These are phyloP conservation scores for Drosophila barbarae DNA, from an alignment of 2,888 invertebrate species.

Conservation along the genomic window DNA sequence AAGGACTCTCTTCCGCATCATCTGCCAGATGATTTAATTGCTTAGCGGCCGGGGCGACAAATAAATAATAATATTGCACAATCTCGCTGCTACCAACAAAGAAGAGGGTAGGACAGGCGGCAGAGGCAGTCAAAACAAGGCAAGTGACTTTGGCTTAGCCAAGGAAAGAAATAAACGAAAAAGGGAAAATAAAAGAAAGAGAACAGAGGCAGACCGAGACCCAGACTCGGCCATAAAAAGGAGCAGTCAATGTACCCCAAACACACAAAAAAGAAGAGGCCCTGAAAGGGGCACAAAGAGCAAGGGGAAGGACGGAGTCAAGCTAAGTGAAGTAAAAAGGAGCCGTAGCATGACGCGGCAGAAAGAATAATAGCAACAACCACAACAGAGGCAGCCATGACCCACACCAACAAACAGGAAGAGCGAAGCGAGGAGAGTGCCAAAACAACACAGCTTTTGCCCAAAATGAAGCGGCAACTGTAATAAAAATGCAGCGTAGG, in stretches of 20 bases:
- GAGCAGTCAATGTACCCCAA: conserved; percentile 56
- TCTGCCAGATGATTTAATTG: conserved; percentile 58
- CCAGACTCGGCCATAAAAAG: conserved; percentile 55
- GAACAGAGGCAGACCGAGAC: conserved; percentile 33
- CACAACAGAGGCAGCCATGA: conserved; percentile 67
- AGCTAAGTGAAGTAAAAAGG: conserved; percentile 16
- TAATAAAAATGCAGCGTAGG: conserved; percentile 56
- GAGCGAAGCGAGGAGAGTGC: conserved; percentile 41
- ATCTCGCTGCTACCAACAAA: conserved; percentile 32
- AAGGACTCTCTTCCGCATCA: conserved; percentile 8
- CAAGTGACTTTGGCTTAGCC: conserved; percentile 45
- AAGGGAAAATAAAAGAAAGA: conserved; percentile 6
- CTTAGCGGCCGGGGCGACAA: conserved; percentile 49
- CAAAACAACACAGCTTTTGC: conserved; percentile 60
- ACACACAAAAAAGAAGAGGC: conserved; percentile 30
- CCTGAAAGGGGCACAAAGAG: conserved; percentile 2
- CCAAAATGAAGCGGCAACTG: conserved; percentile 57
- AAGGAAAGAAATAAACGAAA: neutral
- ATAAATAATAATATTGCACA: conserved; percentile 37
- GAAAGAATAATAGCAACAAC: conserved; percentile 10
- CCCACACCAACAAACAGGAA: conserved; percentile 76
- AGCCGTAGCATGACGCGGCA: conserved; percentile 40
- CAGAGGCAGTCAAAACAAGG: conserved; percentile 45
- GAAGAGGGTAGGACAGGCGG: conserved; percentile 55
- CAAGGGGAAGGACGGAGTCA: conserved; percentile 4